Base-by-base conservation (phyloP, 2,888 invertebrate species). In the Drosophila koepferae region DNA sequence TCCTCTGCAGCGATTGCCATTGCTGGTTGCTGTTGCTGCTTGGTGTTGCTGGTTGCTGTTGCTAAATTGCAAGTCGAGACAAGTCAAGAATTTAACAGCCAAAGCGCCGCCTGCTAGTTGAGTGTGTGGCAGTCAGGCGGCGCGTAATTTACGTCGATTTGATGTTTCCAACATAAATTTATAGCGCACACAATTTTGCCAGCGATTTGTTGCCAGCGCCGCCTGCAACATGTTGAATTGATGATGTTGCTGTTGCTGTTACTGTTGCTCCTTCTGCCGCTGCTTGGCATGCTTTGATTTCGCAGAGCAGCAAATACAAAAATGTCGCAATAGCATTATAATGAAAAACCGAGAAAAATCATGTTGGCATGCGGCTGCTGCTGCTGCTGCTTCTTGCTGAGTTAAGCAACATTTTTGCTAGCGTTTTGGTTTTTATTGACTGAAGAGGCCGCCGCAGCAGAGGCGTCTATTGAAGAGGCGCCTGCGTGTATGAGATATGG, bases 81-180 rank as follows among this genome's bases (percentile, higher is more conserved):
- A 71, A 78, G 77, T 82, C 86, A 86, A 85, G 85, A 85, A 85
- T 85, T 85, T 81, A 86, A 85, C 89, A 85, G 89, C 89, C 86
- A 85, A 85, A 85, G 84, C 82, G 87, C 89, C 89, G 85, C 89
- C 86, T 75, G 74, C 60, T 51, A 73, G 60, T 63, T 59, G 60
- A 74, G 64, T 62, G 43, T 54, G 68, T 69, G 72, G 80, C 81
- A 77, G 77, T 73, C 71, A 81, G 74, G 74, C 76, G 77, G 65
- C 82, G 89, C 89, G 87, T 86, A 86, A 86, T 86, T 89, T 87
- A 86, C 86, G 89, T 87, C 89, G 86, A 84, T 87, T 85, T 86
- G 82, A 85, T 88, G 85, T 88, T 86, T 72, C 88, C 84, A 89
- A 86, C 89, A 89, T 83, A 81, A 89, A 86, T 86, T 86, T 89